These are phyloP conservation scores for Hormaphis cornu DNA, from an alignment of 1,140 invertebrate species.

Conservation along the genomic window DNA sequence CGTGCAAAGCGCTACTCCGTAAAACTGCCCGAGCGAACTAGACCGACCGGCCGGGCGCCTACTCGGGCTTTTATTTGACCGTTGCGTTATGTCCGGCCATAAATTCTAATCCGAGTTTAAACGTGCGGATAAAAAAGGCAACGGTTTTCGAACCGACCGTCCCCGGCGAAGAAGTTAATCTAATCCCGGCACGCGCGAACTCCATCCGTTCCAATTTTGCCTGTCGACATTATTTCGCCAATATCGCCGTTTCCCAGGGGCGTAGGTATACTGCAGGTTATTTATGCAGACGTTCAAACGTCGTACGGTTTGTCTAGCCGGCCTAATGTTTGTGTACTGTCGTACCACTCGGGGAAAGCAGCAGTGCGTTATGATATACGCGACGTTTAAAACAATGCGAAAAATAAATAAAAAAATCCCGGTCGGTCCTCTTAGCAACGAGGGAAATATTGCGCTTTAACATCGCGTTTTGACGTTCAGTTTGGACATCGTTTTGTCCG, in stretches of 20 bases:
- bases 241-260: constrained; percentile 9
- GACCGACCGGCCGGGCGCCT: no score
- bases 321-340: constrained; percentile 19
- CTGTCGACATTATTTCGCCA: constrained; percentile 21
- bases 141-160: constrained; percentile 12
- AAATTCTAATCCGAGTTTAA: constrained; percentile 25
- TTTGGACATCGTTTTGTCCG: no score
- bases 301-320: not conserved
- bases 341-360: not conserved
- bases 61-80: no score
- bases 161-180: constrained; percentile 7
- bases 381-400: no score
- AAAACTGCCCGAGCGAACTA: no score
- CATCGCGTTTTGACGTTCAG: no score
- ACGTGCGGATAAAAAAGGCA: not conserved
- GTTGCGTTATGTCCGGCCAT: constrained; percentile 11
- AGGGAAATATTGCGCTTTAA: no score
- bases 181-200: constrained; percentile 23
- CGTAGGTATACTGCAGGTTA: not conserved
- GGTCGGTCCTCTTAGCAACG: no score
- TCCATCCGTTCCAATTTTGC: constrained; percentile 28
- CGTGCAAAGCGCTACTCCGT: no score
- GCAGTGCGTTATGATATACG: no score
- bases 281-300: constrained; percentile 7
- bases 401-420: no score